Conservation (phyloP, 2,113 vertebrate genomes). For the Enhydra lutris region DNA sequence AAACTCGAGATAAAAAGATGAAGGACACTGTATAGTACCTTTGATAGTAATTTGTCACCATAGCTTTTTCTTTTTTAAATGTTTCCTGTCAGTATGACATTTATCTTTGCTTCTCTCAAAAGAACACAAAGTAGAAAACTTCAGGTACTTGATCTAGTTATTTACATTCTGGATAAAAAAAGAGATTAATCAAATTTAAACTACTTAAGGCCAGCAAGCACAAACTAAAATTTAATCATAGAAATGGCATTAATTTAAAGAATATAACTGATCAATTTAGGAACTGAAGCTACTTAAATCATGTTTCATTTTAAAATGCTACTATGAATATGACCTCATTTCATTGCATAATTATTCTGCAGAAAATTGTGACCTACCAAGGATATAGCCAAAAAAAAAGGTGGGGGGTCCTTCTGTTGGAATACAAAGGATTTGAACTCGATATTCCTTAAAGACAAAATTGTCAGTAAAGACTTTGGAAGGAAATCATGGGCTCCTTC, state of each 20-base stretch:
- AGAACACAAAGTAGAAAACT: slow-evolving; percentile 36
- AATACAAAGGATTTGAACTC: neutral
- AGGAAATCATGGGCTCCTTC: neutral
- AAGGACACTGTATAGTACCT: neutral
- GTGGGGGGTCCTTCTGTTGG: neutral
- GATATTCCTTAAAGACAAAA: neutral
- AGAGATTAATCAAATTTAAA: slow-evolving; percentile 29
- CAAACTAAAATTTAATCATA: neutral
- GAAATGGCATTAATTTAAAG: slow-evolving; percentile 4
- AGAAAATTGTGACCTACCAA: slow-evolving; percentile 1
- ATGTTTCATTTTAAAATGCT: neutral
- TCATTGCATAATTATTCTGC: neutral
- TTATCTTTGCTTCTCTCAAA: slow-evolving; percentile 3
- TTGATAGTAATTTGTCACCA: neutral
- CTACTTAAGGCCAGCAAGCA: slow-evolving; percentile 14
- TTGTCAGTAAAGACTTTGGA: neutral
- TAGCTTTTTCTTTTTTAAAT: neutral
- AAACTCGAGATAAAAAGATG: neutral
- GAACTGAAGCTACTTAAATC: neutral
- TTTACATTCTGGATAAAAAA: neutral
- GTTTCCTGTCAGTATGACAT: slow-evolving; percentile 4
- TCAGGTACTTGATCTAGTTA: neutral
- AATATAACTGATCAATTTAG: neutral
- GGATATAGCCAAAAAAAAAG: neutral
- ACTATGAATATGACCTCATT: neutral